Percentiles rank a stretch among this genome's conserved stretches.
These are phyloP conservation scores for Forpus xanthops DNA, from an alignment of 2,797 vertebrate species.

Conservation along the genomic window DNA sequence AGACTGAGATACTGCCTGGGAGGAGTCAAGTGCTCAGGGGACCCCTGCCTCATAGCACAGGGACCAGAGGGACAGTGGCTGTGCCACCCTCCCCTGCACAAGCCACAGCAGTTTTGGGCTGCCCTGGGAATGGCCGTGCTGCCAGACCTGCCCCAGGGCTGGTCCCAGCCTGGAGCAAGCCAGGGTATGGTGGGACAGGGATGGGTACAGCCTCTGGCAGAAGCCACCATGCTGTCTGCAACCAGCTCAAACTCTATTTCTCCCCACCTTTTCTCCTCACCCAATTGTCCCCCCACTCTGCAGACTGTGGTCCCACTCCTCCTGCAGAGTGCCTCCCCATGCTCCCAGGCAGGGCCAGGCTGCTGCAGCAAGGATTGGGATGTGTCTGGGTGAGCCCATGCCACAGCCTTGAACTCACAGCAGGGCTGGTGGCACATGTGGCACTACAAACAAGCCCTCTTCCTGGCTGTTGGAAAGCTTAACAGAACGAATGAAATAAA, in stretches of 20 bases:
- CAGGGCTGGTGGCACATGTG: fast-evolving
- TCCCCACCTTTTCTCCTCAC: not conserved
- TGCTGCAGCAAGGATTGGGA: fast-evolving
- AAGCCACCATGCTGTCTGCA: not conserved
- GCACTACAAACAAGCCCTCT: not conserved
- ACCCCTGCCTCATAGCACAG: fast-evolving
- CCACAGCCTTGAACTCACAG: not conserved
- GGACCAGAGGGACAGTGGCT: not conserved
- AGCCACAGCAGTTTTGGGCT: not conserved
- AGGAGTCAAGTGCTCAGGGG: not conserved
- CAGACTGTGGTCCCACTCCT: not conserved
- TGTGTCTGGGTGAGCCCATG: not conserved
- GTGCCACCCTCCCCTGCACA: not conserved
- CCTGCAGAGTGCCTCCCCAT: not conserved
- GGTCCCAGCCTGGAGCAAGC: not conserved
- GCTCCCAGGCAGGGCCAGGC: not conserved
- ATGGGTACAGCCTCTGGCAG: not conserved
- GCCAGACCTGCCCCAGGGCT: not conserved
- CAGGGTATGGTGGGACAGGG: fast-evolving
- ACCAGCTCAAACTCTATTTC: not conserved
- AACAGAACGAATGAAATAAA: slow-evolving; percentile 30
- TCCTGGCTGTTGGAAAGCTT: not conserved
- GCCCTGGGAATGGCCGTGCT: fast-evolving
- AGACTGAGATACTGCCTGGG: fast-evolving
- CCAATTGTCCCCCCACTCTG: fast-evolving